A percentile compares a stretch with the other conserved stretches of the same genome.
phyloP scores from a whole-genome alignment of 2,888 invertebrate species.

The Phoenoteleia sp. region DNA sequence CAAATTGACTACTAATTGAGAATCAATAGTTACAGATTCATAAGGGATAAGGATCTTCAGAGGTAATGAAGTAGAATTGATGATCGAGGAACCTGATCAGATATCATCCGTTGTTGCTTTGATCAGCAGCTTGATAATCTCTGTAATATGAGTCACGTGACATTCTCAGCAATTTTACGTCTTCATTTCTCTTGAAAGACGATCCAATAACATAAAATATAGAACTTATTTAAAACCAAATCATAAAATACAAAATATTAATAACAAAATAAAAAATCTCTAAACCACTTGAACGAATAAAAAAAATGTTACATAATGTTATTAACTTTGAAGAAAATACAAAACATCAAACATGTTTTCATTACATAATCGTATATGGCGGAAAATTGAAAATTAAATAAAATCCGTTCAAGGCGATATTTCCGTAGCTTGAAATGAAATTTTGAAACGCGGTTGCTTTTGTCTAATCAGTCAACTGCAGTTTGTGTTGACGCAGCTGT shows the following conservation, averaged over 20 bases:
- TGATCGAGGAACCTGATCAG: slow-evolving; percentile 53
- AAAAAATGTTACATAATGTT: too few relatives aligned
- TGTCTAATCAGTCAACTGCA: slow-evolving; percentile 64
- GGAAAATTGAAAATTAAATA: slow-evolving; percentile 23
- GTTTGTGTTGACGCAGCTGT: slow-evolving; percentile 69
- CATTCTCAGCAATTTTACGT: slow-evolving; percentile 16
- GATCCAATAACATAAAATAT: too few relatives aligned
- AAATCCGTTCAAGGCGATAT: slow-evolving; percentile 35
- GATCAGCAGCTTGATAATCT: slow-evolving; percentile 51
- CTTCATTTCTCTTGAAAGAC: too few relatives aligned
- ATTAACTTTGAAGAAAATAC: too few relatives aligned
- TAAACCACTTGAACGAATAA: too few relatives aligned
- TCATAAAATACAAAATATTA: too few relatives aligned
- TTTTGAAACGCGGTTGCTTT: slow-evolving; percentile 48
- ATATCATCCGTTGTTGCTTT: slow-evolving; percentile 62
- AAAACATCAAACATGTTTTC: slow-evolving; percentile 9
- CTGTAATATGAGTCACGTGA: slow-evolving; percentile 32
- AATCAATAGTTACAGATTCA: slow-evolving; percentile 46
- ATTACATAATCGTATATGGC: slow-evolving; percentile 20
- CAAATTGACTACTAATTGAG: slow-evolving; percentile 55
- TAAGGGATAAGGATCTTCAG: slow-evolving; percentile 54
- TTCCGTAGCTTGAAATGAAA: slow-evolving; percentile 30
- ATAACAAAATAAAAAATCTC: too few relatives aligned
- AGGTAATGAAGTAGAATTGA: slow-evolving; percentile 59
- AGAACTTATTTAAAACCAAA: too few relatives aligned